phyloP scores from a whole-genome alignment of 2,888 invertebrate genomes.

The Lochmaea capreae region DNA sequence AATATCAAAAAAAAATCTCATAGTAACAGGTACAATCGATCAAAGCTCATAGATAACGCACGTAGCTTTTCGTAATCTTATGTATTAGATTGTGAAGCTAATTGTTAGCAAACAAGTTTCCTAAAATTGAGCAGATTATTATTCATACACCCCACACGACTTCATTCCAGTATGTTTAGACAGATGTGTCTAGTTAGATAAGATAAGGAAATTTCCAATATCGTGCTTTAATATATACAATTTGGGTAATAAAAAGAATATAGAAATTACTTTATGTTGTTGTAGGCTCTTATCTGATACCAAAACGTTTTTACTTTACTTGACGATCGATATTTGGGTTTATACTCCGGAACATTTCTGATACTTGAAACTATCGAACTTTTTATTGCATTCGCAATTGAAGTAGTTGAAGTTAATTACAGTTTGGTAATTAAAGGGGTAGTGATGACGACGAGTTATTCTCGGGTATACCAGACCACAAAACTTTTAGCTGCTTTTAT shows the following conservation, averaged over 20 bases:
- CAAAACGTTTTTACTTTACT: slow-evolving; percentile 39
- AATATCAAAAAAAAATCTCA: neutral
- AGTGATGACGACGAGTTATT: neutral
- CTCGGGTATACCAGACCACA: neutral
- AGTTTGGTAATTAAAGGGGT: slow-evolving; percentile 26
- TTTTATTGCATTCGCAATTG: slow-evolving; percentile 28
- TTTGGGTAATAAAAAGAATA: slow-evolving; percentile 56
- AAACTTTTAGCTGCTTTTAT: neutral
- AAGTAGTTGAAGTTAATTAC: slow-evolving; percentile 28
- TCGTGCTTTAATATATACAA: slow-evolving; percentile 54
- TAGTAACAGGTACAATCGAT: slow-evolving; percentile 13
- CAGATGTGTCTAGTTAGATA: slow-evolving; percentile 56
- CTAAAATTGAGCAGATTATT: slow-evolving; percentile 39
- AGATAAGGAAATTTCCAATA: slow-evolving; percentile 57
- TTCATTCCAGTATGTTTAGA: slow-evolving; percentile 54
- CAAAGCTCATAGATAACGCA: slow-evolving; percentile 12
- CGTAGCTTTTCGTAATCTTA: slow-evolving; percentile 35
- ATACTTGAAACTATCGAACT: slow-evolving; percentile 31
- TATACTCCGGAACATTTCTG: slow-evolving; percentile 18
- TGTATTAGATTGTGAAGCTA: slow-evolving; percentile 35
- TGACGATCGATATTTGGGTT: slow-evolving; percentile 19
- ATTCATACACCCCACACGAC: slow-evolving; percentile 42
- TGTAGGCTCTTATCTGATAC: slow-evolving; percentile 50
- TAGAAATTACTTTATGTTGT: slow-evolving; percentile 51
- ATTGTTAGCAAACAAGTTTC: slow-evolving; percentile 41